Percentiles rank a stretch among this genome's conserved stretches.
These are phyloP conservation scores for Chrysochloris asiatica DNA, from an alignment of 2,113 vertebrate genomes.

Conservation along the genomic window DNA sequence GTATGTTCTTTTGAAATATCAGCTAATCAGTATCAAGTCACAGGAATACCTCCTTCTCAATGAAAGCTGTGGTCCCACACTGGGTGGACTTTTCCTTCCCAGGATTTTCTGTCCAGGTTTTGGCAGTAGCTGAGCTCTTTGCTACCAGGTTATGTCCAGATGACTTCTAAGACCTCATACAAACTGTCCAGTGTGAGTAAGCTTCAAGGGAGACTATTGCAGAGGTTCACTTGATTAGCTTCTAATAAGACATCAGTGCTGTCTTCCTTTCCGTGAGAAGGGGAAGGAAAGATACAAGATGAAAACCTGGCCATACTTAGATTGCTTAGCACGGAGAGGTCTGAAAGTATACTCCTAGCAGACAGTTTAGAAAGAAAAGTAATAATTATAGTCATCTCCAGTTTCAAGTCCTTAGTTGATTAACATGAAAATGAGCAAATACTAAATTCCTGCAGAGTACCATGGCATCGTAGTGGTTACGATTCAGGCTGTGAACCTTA, in stretches of 20 bases:
- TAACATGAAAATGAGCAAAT: slow-evolving; percentile 51
- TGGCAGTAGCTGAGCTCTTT: neutral
- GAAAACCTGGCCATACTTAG: neutral
- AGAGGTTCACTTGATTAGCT: neutral
- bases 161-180: neutral
- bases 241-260: accelerated
- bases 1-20: neutral
- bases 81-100: neutral
- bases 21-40: neutral
- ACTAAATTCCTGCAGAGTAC: slow-evolving; percentile 40
- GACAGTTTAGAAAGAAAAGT: slow-evolving; percentile 59
- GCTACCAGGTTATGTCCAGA: neutral
- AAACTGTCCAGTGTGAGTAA: neutral
- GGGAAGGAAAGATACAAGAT: neutral
- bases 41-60: neutral
- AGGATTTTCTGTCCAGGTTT: neutral
- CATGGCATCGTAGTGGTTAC: too few species aligned
- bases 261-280: neutral
- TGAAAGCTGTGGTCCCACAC: neutral
- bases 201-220: neutral
- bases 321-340: neutral
- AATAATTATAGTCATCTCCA: slow-evolving; percentile 56
- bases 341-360: slow-evolving; percentile 38
- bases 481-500: too few species aligned
- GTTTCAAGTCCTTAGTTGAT: slow-evolving; percentile 58